These are phyloP conservation scores for Himalopsyche tibetana DNA, from an alignment of 2,888 invertebrate genomes.

Conservation along the genomic window DNA sequence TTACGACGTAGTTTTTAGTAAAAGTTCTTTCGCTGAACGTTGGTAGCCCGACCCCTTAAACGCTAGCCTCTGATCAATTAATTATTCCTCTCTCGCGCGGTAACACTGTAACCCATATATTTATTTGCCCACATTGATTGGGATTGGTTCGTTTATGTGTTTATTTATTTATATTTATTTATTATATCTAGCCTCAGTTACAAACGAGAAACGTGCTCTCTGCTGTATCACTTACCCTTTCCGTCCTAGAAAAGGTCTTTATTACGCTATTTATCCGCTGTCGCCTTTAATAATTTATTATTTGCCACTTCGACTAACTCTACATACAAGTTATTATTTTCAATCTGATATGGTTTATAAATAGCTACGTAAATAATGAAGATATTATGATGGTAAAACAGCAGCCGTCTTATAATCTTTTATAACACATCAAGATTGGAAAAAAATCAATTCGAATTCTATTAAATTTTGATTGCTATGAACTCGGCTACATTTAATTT, in stretches of 20 bases:
- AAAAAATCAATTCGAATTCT: too few relatives aligned
- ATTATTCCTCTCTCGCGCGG: slow-evolving; percentile 51
- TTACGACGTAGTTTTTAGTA: background rate
- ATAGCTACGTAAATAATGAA: too few relatives aligned
- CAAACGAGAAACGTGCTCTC: slow-evolving; percentile 32
- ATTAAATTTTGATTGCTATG: too few relatives aligned
- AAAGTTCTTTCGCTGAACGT: background rate
- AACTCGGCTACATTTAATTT: too few relatives aligned
- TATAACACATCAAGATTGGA: too few relatives aligned
- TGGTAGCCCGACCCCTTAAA: slow-evolving; percentile 1
- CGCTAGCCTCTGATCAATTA: slow-evolving; percentile 45
- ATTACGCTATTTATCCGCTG: slow-evolving; percentile 22
- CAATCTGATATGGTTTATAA: too few relatives aligned
- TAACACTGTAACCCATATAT: slow-evolving; percentile 54
- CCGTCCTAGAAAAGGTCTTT: background rate
- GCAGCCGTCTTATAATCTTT: too few relatives aligned
- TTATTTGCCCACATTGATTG: slow-evolving; percentile 51
- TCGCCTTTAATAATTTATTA: background rate
- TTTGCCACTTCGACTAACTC: background rate
- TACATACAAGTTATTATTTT: background rate
- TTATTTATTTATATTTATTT: slow-evolving; percentile 41
- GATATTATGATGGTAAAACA: too few relatives aligned
- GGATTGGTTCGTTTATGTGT: slow-evolving; percentile 46
- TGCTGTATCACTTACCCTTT: slow-evolving; percentile 29
- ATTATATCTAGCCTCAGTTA: slow-evolving; percentile 36